These are phyloP conservation scores for Perithous albicinctus DNA, from an alignment of 2,888 invertebrate genomes.

Conservation along the genomic window DNA sequence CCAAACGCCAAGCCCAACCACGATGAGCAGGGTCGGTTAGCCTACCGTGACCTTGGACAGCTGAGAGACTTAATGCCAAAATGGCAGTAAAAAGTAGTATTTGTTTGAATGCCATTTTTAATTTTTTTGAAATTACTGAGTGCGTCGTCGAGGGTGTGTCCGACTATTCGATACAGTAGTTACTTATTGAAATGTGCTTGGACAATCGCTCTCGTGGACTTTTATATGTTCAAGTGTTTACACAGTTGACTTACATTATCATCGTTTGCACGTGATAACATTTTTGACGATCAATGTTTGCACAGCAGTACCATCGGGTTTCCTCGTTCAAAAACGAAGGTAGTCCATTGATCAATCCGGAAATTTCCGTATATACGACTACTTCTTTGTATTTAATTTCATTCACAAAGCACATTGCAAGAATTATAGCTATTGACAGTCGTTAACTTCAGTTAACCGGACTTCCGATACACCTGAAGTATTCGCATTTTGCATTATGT, in stretches of 20 bases:
- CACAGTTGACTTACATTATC: background rate
- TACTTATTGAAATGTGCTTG: constrained; percentile 2
- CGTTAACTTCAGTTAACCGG: background rate
- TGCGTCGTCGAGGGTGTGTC: no score
- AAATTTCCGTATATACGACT: background rate
- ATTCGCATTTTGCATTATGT: no score
- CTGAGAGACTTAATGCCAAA: constrained; percentile 16
- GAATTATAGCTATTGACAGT: background rate
- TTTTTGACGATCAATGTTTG: background rate
- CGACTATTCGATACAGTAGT: no score
- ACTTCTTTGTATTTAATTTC: background rate
- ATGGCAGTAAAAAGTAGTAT: background rate
- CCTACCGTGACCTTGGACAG: constrained; percentile 56
- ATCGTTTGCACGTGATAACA: background rate
- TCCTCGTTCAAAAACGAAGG: background rate
- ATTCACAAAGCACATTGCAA: background rate
- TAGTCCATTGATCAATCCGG: background rate
- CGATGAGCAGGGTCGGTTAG: constrained; percentile 60
- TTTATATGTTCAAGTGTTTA: constrained; percentile 16
- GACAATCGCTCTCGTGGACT: background rate
- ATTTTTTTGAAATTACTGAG: no score
- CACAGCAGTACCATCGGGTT: background rate
- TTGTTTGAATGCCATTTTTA: constrained; percentile 16
- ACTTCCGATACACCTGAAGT: no score
- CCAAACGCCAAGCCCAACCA: constrained; percentile 58